Conservation (phyloP, 2,888 invertebrate species). For the Amorpha juglandis region DNA sequence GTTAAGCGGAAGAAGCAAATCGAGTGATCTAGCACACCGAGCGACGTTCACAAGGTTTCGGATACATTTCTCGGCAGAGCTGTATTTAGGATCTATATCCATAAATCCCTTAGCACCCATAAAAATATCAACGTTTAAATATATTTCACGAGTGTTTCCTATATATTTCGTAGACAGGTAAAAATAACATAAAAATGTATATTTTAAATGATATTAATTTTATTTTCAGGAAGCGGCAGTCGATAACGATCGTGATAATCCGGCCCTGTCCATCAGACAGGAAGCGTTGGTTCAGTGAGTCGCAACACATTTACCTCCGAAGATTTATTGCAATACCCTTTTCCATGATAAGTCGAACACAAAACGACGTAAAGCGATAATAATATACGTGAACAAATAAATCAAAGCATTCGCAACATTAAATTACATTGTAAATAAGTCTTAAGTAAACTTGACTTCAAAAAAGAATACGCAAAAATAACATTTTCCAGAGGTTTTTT, state of each 20-base stretch:
- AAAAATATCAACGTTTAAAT: too few relatives aligned
- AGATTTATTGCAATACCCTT: neutral
- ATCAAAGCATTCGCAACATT: neutral
- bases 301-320: conserved; percentile 12
- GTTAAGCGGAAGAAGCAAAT: neutral
- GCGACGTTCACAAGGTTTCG: neutral
- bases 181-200: too few relatives aligned
- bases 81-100: neutral
- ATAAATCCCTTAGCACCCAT: too few relatives aligned
- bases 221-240: neutral
- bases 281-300: conserved; percentile 17
- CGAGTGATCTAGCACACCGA: neutral
- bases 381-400: neutral
- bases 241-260: neutral
- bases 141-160: too few relatives aligned
- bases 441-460: too few relatives aligned
- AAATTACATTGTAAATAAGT: neutral
- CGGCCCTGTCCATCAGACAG: conserved; percentile 3
- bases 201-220: too few relatives aligned
- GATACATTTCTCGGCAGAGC: neutral
- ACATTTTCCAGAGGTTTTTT: too few relatives aligned
- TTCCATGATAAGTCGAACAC: neutral
- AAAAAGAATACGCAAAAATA: too few relatives aligned
- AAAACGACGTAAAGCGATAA: neutral
- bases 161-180: too few relatives aligned